A percentile compares a stretch with the other conserved stretches of the same genome.
phyloP scores from a whole-genome alignment of 1,140 invertebrate species.

The Heliconius eleuchia region DNA sequence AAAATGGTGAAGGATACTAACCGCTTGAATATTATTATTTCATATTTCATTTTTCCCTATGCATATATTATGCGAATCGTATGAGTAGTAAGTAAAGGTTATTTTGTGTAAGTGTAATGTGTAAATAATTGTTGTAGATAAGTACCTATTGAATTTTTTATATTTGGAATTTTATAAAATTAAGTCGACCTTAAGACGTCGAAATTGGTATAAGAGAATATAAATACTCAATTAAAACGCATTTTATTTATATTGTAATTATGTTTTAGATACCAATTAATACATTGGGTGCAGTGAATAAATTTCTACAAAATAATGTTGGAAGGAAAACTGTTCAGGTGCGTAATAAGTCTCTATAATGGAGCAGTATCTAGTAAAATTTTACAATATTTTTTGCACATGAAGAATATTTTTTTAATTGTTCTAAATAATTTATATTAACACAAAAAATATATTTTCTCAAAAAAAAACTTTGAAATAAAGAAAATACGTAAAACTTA shows the following conservation, averaged over 20 bases:
- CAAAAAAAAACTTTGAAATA: background rate
- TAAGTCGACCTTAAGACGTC: conserved; percentile 19
- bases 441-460: no score
- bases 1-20: background rate
- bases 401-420: background rate
- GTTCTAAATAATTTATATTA: no score
- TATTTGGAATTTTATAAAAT: background rate
- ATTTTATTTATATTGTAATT: background rate
- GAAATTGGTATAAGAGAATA: conserved; percentile 1
- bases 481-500: background rate
- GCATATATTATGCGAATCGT: no score
- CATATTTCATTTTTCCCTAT: background rate
- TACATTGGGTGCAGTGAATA: conserved; percentile 70
- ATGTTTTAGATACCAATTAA: conserved; percentile 70
- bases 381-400: background rate
- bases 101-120: no score
- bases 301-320: conserved; percentile 71
- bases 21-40: background rate
- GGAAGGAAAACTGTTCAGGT: conserved; percentile 63
- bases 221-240: background rate
- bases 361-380: background rate
- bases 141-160: no score
- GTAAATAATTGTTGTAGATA: no score
- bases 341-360: conserved; percentile 17
- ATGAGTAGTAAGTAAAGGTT: no score